A percentile compares a stretch with the other conserved stretches of the same genome.
phyloP scores from a whole-genome alignment of 2,797 vertebrate genomes.

The Sebastes minor region DNA sequence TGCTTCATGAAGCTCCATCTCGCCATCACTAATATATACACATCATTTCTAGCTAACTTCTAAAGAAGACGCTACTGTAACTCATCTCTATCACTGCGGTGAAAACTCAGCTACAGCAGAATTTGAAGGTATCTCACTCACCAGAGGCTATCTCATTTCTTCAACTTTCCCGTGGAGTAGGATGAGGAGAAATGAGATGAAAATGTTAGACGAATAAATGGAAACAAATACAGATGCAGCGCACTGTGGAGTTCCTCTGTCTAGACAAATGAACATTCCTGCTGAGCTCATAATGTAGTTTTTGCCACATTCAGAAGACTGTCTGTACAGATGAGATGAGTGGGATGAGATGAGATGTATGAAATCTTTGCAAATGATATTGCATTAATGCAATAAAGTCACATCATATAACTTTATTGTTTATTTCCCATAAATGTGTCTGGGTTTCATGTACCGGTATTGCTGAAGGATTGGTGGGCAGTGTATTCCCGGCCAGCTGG shows the following conservation, averaged over 20 bases:
- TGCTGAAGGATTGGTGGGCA: constrained; percentile 87
- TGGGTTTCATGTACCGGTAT: constrained; percentile 57
- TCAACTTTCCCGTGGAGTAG: constrained; percentile 62
- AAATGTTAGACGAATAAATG: constrained; percentile 65
- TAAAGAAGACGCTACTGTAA: background rate
- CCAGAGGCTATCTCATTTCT: constrained; percentile 78
- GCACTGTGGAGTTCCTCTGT: background rate
- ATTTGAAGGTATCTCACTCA: constrained; percentile 68
- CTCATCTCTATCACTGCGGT: background rate
- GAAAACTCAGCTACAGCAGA: constrained; percentile 8
- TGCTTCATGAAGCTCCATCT: too few species aligned
- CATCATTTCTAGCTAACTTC: background rate
- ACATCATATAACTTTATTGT: background rate
- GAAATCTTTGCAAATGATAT: background rate
- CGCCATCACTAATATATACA: background rate
- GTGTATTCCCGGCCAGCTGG: constrained; percentile 89
- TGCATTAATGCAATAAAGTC: background rate
- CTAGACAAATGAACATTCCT: background rate
- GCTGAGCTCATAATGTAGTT: background rate
- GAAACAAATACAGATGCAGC: constrained; percentile 24
- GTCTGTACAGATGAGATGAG: constrained; percentile 15
- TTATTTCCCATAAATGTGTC: background rate
- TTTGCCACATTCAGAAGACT: constrained; percentile 15
- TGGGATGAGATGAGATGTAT: constrained; percentile 32
- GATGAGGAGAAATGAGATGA: constrained; percentile 73